Conservation (phyloP, 1,140 invertebrate genomes). For the Heliconius hermathena region DNA sequence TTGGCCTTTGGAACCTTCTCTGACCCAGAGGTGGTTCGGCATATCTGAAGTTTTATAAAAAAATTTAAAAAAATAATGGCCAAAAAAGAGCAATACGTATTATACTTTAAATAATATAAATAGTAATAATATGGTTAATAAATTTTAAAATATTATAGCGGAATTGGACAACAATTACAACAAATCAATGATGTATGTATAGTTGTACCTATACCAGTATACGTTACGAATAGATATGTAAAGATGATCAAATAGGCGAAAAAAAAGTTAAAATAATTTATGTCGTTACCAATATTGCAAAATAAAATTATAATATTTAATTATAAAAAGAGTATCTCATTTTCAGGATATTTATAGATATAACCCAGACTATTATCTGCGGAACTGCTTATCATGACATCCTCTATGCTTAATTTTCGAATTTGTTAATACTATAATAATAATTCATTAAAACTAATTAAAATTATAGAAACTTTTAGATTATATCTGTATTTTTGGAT, state of each 20-base stretch:
- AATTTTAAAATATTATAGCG: too few relatives aligned
- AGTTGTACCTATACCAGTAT: too few relatives aligned
- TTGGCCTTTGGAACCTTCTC: conserved; percentile 84
- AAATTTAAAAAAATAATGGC: too few relatives aligned
- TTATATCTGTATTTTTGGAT: too few relatives aligned
- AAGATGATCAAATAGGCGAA: not conserved
- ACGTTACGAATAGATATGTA: too few relatives aligned
- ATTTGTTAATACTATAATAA: conserved; percentile 9
- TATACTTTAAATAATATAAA: too few relatives aligned
- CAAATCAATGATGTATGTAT: too few relatives aligned
- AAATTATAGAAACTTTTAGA: too few relatives aligned
- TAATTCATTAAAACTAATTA: too few relatives aligned
- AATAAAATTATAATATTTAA: not conserved
- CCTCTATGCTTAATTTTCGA: conserved; percentile 21
- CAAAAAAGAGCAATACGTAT: too few relatives aligned
- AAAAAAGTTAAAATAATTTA: not conserved
- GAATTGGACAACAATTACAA: too few relatives aligned
- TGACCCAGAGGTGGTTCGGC: conserved; percentile 86
- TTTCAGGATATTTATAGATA: not conserved
- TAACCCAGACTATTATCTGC: conserved; percentile 17
- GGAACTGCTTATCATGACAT: conserved; percentile 31
- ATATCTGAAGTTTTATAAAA: conserved; percentile 81
- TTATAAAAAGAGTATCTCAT: not conserved
- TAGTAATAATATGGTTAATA: too few relatives aligned
- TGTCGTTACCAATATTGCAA: not conserved